Conservation (phyloP, 2,888 invertebrate species). For the Andrena haemorrhoa region DNA sequence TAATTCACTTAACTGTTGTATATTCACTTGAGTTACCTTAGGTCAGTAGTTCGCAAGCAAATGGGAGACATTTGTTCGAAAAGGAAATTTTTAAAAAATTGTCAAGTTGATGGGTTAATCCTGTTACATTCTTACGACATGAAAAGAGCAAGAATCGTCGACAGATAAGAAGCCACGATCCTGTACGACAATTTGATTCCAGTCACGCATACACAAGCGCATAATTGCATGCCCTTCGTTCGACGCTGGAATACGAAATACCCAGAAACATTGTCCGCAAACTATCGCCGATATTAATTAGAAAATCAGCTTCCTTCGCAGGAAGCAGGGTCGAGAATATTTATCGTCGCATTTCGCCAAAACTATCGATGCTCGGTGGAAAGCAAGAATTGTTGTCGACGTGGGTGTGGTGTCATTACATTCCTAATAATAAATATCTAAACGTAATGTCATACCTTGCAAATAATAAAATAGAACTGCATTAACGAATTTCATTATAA, state of each 20-base stretch:
- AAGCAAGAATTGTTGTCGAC: not conserved
- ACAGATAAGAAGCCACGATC: not conserved
- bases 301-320: slow-evolving; percentile 24
- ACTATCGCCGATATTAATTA: slow-evolving; percentile 56
- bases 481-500: not conserved
- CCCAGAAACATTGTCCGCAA: slow-evolving; percentile 33
- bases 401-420: not conserved
- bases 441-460: not conserved
- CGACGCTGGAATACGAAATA: slow-evolving; percentile 56
- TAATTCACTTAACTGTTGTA: too few species aligned
- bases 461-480: not conserved
- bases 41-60: too few species aligned
- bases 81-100: not conserved
- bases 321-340: slow-evolving; percentile 37
- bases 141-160: not conserved
- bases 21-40: too few species aligned
- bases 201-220: slow-evolving; percentile 45
- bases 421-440: not conserved
- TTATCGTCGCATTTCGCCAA: slow-evolving; percentile 24
- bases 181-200: slow-evolving; percentile 33
- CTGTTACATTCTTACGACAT: not conserved
- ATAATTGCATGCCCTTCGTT: slow-evolving; percentile 64
- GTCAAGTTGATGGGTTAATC: not conserved
- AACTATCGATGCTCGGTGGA: not conserved
- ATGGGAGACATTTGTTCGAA: not conserved